phyloP scores from a whole-genome alignment of 92 coral and sea anemone species.

The Siderastrea siderea region DNA sequence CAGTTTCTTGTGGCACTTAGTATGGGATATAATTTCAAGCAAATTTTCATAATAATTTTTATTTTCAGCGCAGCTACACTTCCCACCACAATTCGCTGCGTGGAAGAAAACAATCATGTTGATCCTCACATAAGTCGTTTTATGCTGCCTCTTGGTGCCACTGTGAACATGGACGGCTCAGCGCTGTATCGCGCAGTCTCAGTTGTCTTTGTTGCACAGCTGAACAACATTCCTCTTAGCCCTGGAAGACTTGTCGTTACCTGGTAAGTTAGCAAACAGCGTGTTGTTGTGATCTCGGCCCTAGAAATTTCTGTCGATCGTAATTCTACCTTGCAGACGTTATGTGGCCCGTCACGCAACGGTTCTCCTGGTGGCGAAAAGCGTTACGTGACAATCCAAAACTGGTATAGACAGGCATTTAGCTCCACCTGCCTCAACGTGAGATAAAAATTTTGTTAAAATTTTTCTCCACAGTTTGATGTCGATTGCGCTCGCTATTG shows the following conservation, averaged over 20 bases:
- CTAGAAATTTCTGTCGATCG: too few relatives aligned
- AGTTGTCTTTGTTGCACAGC: conserved; percentile 47
- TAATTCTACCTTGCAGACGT: too few relatives aligned
- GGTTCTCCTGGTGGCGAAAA: too few relatives aligned
- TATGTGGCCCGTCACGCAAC: too few relatives aligned
- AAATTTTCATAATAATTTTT: too few relatives aligned
- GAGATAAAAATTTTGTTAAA: too few relatives aligned
- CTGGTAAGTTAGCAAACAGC: conserved; percentile 25
- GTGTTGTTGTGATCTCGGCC: too few relatives aligned
- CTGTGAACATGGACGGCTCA: conserved; percentile 43
- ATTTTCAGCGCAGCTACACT: conserved; percentile 80
- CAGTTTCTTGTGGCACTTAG: too few relatives aligned
- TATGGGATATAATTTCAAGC: too few relatives aligned
- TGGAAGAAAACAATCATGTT: conserved; percentile 78
- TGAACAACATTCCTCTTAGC: conserved; percentile 38
- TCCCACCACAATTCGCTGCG: conserved; percentile 86
- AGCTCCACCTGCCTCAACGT: too few relatives aligned
- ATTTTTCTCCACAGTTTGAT: conserved; percentile 40
- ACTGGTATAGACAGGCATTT: too few relatives aligned
- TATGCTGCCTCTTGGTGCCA: conserved; percentile 55
- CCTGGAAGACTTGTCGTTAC: conserved; percentile 45
- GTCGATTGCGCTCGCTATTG: conserved; percentile 72
- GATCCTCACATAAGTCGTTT: conserved; percentile 84
- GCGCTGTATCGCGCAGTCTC: conserved; percentile 48
- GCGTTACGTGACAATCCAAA: too few relatives aligned